A percentile compares a stretch with the other conserved stretches of the same genome.
phyloP scores from a whole-genome alignment of 2,888 invertebrate species.

The Pseudococcus viburni region DNA sequence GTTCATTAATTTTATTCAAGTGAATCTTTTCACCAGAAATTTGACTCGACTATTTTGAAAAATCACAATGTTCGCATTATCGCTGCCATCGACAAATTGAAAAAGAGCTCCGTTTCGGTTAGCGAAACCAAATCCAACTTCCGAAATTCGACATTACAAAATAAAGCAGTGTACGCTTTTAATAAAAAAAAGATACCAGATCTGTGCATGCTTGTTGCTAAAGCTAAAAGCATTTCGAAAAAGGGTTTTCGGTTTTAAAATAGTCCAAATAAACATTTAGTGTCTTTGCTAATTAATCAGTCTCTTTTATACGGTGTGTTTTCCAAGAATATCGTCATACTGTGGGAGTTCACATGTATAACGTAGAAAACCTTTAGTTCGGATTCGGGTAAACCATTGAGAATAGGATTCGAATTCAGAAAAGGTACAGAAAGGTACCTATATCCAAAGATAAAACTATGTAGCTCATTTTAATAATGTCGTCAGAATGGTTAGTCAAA shows the following conservation, averaged over 20 bases:
- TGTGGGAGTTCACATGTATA: neutral
- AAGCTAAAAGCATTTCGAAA: constrained; percentile 44
- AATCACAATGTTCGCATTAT: too few relatives aligned
- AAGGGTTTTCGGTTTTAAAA: constrained; percentile 32
- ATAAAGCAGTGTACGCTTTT: neutral
- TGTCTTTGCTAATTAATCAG: constrained; percentile 57
- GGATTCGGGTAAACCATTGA: constrained; percentile 30
- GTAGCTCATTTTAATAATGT: constrained; percentile 62
- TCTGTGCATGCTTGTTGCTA: neutral
- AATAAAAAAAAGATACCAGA: neutral
- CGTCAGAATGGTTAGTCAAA: constrained; percentile 58
- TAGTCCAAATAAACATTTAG: constrained; percentile 16
- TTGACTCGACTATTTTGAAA: too few relatives aligned
- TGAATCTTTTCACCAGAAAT: too few relatives aligned
- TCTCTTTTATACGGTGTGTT: constrained; percentile 33
- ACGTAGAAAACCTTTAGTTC: neutral
- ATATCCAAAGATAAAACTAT: constrained; percentile 36
- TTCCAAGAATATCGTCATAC: constrained; percentile 40
- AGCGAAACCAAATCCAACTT: neutral
- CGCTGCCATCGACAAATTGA: too few relatives aligned
- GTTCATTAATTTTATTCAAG: too few relatives aligned
- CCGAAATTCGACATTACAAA: neutral
- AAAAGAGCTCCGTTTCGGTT: too few relatives aligned
- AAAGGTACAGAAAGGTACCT: constrained; percentile 39
- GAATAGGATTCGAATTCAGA: constrained; percentile 51